Percentiles rank a stretch among this genome's conserved stretches.
Evolutionary conservation across 2,888 invertebrate species (phyloP).

Genomic region (Drosophila infuscata): DNA sequence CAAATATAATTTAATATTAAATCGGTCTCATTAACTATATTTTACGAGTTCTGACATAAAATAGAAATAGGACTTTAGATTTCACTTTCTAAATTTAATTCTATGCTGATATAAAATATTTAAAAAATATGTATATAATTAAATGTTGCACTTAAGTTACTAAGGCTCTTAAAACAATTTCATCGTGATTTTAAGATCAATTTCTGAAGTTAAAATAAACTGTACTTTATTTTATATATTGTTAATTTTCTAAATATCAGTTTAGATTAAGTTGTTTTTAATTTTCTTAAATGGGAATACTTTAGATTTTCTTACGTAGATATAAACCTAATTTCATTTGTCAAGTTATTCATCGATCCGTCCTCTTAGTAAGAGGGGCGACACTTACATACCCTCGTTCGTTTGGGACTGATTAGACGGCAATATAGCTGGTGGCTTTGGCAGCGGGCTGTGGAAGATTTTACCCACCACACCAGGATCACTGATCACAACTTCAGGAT

Average conservation of each 20-base stretch:
- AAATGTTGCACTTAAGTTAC: too few species aligned
- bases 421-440: constrained; percentile 80
- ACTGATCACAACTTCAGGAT: constrained; percentile 68
- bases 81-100: background rate
- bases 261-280: too few species aligned
- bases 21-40: background rate
- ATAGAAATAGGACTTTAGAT: too few species aligned
- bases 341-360: constrained; percentile 42
- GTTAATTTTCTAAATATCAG: too few species aligned
- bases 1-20: background rate
- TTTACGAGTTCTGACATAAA: background rate
- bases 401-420: constrained; percentile 78
- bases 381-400: constrained; percentile 84
- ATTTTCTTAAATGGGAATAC: background rate
- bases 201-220: background rate
- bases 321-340: background rate
- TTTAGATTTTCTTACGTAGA: background rate
- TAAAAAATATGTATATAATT: too few species aligned
- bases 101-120: too few species aligned
- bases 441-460: constrained; percentile 82
- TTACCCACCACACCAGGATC: constrained; percentile 69
- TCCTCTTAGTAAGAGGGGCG: constrained; percentile 45
- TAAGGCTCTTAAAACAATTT: too few species aligned
- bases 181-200: too few species aligned
- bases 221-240: too few species aligned